Base-by-base conservation (phyloP, 92 coral and sea anemone species). In the Paramuricea clavata region DNA sequence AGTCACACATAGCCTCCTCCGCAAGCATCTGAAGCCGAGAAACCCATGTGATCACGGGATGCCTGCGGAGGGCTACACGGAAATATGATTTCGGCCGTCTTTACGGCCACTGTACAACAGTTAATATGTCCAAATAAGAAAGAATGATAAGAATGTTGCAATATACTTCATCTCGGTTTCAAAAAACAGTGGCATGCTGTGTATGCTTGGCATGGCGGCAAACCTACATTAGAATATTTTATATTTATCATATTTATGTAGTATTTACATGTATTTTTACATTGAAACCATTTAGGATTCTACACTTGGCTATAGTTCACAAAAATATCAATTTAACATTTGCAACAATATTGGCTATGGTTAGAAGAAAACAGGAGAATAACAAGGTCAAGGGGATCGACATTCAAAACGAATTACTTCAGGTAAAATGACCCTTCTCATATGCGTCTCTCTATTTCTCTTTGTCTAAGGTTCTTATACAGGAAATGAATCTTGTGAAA, bases 261-360 rank as follows among this genome's bases (percentile, higher is more conserved):
- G 23, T 52, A 22, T 52, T n/a, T n/a, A n/a, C n/a, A n/a, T n/a
- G 12, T 39, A 26, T 12, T 6, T 39, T 25, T 23, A 52, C n/a
- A 43, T 33, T 2, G 30, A 33, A 74, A 22, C 16, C 43, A 42
- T 57, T 54, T 74, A 95, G 98, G 86, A 81, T 90, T 42, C 92
- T 95, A 80, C 98, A 95, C 49, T 81, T 95, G 35, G 94, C 98
- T 19, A 89, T 95, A 34, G 97, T 83, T 21, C 98, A 95, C 90
- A 93, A 93, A 35, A 91, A 95, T 83, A 87, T 88, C 69, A 69
- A 79, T 43, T 81, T 95, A 77, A 92, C 92, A 23, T 78, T 65
- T 19, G 89, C 81, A 60, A 89, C 88, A 23, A 90, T 92, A 64
- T 85, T 76, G 76, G 90, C 84, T 27, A 95, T 95, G 98, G 86